A percentile compares a stretch with the other conserved stretches of the same genome.
phyloP scores from a whole-genome alignment of 2,113 vertebrate genomes.

The Fregata magnificens region DNA sequence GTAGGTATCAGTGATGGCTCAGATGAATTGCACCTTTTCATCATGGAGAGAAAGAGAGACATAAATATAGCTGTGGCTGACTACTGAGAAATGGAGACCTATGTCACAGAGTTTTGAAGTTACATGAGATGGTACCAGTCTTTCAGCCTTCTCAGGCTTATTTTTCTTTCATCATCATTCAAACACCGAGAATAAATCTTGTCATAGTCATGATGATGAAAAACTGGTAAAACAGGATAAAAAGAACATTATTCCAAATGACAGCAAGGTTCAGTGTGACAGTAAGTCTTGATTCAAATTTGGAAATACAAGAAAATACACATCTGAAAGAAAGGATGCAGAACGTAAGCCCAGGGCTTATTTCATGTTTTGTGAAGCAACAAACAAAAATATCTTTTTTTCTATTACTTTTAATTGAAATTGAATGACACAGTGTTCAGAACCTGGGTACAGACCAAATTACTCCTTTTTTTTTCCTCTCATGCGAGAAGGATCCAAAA shows the following conservation, averaged over 20 bases:
- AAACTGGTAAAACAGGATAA: neutral
- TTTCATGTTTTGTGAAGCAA: neutral
- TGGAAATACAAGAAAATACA: neutral
- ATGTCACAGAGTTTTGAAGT: neutral
- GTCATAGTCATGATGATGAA: neutral
- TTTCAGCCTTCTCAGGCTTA: neutral
- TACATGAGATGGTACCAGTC: neutral
- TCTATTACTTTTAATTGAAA: neutral
- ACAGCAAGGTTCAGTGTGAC: neutral
- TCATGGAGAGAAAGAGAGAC: neutral
- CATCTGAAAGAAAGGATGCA: neutral
- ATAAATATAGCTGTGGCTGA: neutral
- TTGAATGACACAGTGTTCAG: neutral
- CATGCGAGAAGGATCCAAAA: neutral
- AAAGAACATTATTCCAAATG: neutral
- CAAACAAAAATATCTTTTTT: neutral
- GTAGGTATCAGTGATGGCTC: neutral
- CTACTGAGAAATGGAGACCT: neutral
- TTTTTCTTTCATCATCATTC: neutral
- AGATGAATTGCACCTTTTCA: neutral
- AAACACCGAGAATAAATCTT: neutral
- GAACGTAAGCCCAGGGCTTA: neutral
- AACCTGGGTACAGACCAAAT: neutral
- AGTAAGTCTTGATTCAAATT: neutral
- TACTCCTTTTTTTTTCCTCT: neutral